A percentile compares a stretch with the other conserved stretches of the same genome.
Conservation (phyloP, 2,113 vertebrate species). For the Brienomyrus longianalis region DNA sequence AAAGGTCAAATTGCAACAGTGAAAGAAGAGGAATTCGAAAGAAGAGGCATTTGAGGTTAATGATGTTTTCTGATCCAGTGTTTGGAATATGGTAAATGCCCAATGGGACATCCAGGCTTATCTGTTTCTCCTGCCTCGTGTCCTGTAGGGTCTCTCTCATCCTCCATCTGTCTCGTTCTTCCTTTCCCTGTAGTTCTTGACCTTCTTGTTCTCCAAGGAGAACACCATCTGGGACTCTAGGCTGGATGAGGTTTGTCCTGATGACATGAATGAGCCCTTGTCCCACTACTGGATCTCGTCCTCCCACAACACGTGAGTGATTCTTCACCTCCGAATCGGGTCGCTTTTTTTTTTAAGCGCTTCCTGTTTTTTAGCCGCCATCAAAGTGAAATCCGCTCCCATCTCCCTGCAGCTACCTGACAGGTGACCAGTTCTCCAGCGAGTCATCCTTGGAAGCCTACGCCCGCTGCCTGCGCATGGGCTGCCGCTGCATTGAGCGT, state of each 20-base stretch:
- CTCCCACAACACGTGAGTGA: conserved; percentile 96
- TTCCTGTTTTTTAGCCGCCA: not conserved
- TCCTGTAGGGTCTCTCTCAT: not conserved
- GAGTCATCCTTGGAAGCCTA: conserved; percentile 97
- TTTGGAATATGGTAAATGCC: not conserved
- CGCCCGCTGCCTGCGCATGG: conserved; percentile 91
- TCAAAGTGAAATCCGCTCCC: not conserved
- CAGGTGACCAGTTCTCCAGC: conserved; percentile 95
- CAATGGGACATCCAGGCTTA: not conserved
- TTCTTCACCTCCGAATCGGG: not conserved
- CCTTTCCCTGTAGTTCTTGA: conserved; percentile 71
- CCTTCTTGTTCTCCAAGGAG: conserved; percentile 97
- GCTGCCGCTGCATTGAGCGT: conserved; percentile 95
- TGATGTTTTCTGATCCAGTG: not conserved
- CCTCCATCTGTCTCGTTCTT: conserved; percentile 17
- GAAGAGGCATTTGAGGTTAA: not conserved
- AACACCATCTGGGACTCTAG: conserved; percentile 88
- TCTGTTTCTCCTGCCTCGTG: not conserved
- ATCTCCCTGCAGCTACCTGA: conserved; percentile 75
- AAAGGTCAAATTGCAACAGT: not conserved
- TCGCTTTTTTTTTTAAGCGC: not conserved
- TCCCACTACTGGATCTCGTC: conserved; percentile 99
- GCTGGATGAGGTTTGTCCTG: conserved; percentile 73
- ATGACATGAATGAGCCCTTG: conserved; percentile 92
- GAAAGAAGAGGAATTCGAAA: not conserved